phyloP scores from a whole-genome alignment of 2,888 invertebrate species.

The Bursaphelenchus okinawaensis region DNA sequence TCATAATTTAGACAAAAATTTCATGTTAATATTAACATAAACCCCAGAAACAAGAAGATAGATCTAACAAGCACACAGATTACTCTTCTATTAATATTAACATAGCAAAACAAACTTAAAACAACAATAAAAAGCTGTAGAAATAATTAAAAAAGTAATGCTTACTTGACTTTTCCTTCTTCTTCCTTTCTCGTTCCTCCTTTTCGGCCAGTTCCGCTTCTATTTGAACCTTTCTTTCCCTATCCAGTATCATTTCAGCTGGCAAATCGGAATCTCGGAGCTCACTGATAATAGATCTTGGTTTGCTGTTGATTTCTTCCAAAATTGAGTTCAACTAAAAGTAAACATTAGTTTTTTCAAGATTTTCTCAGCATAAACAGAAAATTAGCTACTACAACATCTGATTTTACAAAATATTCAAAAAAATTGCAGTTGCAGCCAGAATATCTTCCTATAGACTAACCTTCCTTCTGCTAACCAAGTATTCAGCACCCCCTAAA shows the following conservation, averaged over 20 bases:
- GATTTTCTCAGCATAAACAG: no score
- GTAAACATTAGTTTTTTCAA: no score
- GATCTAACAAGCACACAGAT: no score
- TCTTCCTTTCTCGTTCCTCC: slow-evolving; percentile 61
- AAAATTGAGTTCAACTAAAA: background rate
- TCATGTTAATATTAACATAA: background rate
- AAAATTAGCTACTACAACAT: no score
- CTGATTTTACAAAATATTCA: no score
- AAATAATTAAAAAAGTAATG: background rate
- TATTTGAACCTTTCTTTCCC: slow-evolving; percentile 67
- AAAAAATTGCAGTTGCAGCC: no score
- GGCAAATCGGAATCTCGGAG: slow-evolving; percentile 85
- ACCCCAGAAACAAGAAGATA: background rate
- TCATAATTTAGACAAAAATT: background rate
- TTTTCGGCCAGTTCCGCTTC: slow-evolving; percentile 60
- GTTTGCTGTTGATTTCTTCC: slow-evolving; percentile 4
- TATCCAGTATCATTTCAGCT: slow-evolving; percentile 66
- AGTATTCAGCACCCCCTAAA: no score
- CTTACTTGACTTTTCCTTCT: slow-evolving; percentile 63
- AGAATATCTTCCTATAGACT: no score
- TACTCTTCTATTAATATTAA: no score
- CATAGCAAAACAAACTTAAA: background rate
- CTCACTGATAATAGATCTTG: slow-evolving; percentile 73
- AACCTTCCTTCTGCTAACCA: no score
- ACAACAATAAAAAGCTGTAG: background rate